Conservation (phyloP, 2,113 vertebrate genomes). For the Mormyrus iriodes region DNA sequence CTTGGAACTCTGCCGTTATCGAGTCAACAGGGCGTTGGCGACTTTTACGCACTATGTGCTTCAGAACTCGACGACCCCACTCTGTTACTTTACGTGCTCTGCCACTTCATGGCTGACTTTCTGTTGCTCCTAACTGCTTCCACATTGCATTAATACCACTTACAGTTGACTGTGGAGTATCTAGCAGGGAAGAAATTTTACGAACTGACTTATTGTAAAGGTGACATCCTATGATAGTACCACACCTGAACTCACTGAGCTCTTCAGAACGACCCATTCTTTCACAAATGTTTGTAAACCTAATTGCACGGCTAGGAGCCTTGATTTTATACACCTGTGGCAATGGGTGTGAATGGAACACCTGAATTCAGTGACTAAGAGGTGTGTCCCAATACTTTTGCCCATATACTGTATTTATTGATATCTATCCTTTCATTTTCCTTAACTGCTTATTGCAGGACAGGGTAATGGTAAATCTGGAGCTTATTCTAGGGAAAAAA, state of each 20-base stretch:
- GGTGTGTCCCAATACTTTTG: background rate
- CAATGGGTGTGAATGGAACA: background rate
- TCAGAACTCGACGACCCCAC: no score
- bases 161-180: background rate
- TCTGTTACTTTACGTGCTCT: background rate
- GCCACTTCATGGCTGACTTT: background rate
- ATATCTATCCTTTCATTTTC: background rate
- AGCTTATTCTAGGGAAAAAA: no score
- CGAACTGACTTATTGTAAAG: no score
- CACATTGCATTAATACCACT: background rate
- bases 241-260: no score
- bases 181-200: no score
- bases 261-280: no score
- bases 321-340: background rate
- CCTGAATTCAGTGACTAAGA: background rate
- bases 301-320: background rate
- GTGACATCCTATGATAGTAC: no score
- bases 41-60: no score
- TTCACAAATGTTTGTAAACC: background rate
- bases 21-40: no score
- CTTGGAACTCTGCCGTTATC: no score
- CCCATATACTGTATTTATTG: background rate
- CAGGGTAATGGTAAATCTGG: no score
- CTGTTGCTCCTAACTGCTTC: background rate
- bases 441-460: no score